Conservation (phyloP, 2,888 invertebrate species). For the Dynastes hyllus region DNA sequence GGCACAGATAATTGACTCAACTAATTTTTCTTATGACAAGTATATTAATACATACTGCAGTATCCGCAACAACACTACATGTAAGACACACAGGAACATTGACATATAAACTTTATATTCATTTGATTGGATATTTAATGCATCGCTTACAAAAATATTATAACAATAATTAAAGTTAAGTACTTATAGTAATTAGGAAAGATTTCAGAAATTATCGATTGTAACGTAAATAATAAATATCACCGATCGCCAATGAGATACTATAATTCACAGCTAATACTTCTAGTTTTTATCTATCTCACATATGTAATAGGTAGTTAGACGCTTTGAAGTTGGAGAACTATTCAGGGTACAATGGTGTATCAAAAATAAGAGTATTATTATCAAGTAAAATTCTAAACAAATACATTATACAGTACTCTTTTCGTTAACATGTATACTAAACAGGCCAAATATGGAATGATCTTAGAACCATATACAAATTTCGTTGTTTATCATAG, state of each 20-base stretch:
- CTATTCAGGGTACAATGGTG: no score
- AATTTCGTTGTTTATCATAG: conserved; percentile 34
- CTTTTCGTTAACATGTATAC: no score
- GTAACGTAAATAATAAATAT: no score
- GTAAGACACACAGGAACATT: conserved; percentile 68
- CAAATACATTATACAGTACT: no score
- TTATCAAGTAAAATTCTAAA: no score
- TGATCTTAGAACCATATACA: conserved; percentile 30
- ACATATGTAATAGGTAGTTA: no score
- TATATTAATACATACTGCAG: conserved; percentile 68
- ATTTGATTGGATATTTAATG: conserved; percentile 44
- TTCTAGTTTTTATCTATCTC: no score
- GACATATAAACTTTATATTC: conserved; percentile 57
- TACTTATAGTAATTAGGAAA: background rate
- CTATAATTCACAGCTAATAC: no score
- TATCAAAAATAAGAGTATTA: no score
- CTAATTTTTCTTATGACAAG: conserved; percentile 73
- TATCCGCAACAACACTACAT: conserved; percentile 66
- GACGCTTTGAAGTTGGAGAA: no score
- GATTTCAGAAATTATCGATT: no score
- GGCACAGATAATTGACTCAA: conserved; percentile 80
- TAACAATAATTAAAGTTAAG: background rate
- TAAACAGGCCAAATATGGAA: conserved; percentile 6
- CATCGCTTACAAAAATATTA: background rate
- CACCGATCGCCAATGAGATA: no score